Base-by-base conservation (phyloP, 2,888 invertebrate genomes). In the Drosophila seclusa region DNA sequence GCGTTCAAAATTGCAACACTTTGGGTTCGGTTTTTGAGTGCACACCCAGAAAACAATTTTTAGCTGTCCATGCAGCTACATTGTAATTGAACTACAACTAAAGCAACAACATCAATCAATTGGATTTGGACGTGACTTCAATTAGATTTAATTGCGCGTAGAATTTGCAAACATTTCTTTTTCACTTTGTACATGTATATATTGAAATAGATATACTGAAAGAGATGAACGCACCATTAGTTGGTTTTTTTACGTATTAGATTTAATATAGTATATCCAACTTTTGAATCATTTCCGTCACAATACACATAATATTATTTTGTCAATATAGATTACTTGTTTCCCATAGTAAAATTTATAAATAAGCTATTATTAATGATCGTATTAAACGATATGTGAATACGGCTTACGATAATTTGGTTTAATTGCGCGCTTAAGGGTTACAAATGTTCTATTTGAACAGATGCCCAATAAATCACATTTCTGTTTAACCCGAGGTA, bases 1-100 rank as follows among this genome's bases (percentile, higher is more conserved):
- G 80, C 76, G 77, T 64, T 79, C 66, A 58, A 80, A 65, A 78
- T 78, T 78, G 78, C 78, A 80, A 80, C 76, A 80, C 76, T 60
- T 68, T 68, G 54, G 61, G 62, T 52, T 52, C 50, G 55, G 66
- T 62, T 48, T 64, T 57, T 11, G 10, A 13, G 63, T 61, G 68
- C 77, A 80, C 72, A 76, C 76, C 81, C 81, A 24, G 0, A 10
- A 18, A 18, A 68, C 36, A 50, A 21, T 58, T 29, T 45, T 55
- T 6, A 24, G 10, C 27, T 49, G 59, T 34, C 34, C 58, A 42
- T 31, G 31, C 73, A 78, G 64, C 48, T 68, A 63, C 32, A 18
- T 2, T 34, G n/a, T 48, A 45, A 53, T 53, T 38, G n/a, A 61
- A 54, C n/a, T n/a, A 32, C 13, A 13, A 32, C 54, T 54, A 31